Base-by-base conservation (phyloP, 2,888 invertebrate genomes). In the Papilio gigon region DNA sequence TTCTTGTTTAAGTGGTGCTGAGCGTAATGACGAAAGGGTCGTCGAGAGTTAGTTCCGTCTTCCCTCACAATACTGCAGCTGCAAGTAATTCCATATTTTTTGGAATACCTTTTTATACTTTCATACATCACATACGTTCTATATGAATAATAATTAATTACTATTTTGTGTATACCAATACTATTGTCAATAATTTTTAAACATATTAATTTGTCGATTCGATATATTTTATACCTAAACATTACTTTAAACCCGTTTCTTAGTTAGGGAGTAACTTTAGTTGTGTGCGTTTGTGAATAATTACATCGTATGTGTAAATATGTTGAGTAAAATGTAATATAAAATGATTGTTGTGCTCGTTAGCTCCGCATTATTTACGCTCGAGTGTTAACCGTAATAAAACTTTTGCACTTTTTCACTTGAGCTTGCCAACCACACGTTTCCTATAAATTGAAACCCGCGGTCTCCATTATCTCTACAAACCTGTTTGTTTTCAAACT, bases 371-470 rank as follows among this genome's bases (percentile, higher is more conserved):
- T 60, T 47, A 50, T 60, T 66, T 66, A 66, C 17, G 60, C 53
- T 53, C 42, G 65, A 63, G 58, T 27, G 53, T 67, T 44, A 63
- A 44, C 63, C 72, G 75, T 76, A 77, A 78, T 78, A 81, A 81
- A 91, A 91, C 89, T 91, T 90, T 89, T 82, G 82, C 82, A 89
- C 87, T 90, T 90, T 89, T 90, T 91, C 89, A 90, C 82, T 80
- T 80, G 80, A 79, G 86, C 84, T 84, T 89, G 90, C 88, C 91
- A 90, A 78, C 86, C 87, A 83, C 91, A 89, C 87, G 86, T 83
- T 81, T 85, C 82, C 85, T 86, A 88, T 87, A 86, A 86, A 87
- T 82, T 85, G 81, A 85, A 90, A 89, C 89, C 88, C 87, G 78
- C 79, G 80, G 86, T 85, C 85, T 88, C 86, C 88, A 90, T 90